Conservation (phyloP, 1,140 invertebrate species). For the Orchestia grillus region DNA sequence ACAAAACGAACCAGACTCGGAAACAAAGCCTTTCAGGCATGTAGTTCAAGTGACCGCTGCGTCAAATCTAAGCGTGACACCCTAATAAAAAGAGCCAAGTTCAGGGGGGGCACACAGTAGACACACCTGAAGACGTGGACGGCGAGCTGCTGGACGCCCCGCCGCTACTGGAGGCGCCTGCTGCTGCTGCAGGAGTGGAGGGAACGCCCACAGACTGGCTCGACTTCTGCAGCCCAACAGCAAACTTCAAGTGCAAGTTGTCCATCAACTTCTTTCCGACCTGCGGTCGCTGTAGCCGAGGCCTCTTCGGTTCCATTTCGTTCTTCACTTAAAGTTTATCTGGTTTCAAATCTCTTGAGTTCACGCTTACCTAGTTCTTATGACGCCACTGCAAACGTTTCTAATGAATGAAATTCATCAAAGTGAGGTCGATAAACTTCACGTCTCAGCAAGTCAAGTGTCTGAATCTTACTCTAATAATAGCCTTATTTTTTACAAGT, state of each 20-base stretch:
- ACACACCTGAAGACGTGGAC: slow-evolving; percentile 25
- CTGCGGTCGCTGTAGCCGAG: no score
- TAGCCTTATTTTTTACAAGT: neutral
- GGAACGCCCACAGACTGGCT: neutral
- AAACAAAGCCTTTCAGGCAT: no score
- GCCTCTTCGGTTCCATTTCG: neutral
- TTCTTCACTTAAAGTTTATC: neutral
- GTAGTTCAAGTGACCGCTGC: no score
- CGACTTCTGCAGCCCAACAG: neutral
- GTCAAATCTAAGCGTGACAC: no score
- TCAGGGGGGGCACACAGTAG: neutral
- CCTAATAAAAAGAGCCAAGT: no score
- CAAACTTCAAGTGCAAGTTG: neutral
- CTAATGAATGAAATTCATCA: neutral
- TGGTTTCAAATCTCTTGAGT: neutral
- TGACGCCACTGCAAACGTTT: neutral
- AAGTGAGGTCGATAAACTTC: neutral
- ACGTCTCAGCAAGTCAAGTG: neutral
- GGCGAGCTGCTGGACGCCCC: neutral
- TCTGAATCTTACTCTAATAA: neutral
- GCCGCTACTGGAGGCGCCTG: neutral
- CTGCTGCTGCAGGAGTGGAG: neutral
- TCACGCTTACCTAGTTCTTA: neutral
- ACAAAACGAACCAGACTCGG: no score
- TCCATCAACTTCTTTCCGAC: neutral